Evolutionary conservation across 2,888 invertebrate species (phyloP).

Genomic region (Anodontia alba): DNA sequence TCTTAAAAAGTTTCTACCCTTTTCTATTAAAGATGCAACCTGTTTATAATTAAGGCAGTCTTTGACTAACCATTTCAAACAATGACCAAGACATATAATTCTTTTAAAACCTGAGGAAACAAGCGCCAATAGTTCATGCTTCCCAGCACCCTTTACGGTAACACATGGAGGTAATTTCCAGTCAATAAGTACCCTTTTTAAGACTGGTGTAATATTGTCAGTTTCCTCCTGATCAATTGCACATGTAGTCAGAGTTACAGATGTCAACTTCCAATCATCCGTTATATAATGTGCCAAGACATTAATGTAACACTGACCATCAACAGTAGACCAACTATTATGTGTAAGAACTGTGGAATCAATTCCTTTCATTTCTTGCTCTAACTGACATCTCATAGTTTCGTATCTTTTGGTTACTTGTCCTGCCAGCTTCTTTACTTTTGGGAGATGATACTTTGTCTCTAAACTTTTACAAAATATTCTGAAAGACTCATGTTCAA

Average conservation of each 20-base stretch:
- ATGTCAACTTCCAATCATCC: conserved; percentile 39
- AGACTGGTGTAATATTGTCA: conserved; percentile 26
- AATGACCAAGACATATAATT: conserved; percentile 47
- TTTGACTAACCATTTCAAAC: conserved; percentile 36
- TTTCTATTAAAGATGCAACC: conserved; percentile 32
- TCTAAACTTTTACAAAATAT: conserved; percentile 51
- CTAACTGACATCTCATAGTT: conserved; percentile 31
- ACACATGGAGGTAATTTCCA: conserved; percentile 43
- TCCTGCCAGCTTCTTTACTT: conserved; percentile 52
- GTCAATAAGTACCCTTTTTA: conserved; percentile 39
- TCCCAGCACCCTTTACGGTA: conserved; percentile 27
- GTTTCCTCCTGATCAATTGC: background rate
- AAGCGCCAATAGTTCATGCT: conserved; percentile 22
- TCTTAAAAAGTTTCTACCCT: conserved; percentile 35
- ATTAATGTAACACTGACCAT: conserved; percentile 25
- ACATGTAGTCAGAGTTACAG: conserved; percentile 35
- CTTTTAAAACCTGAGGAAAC: conserved; percentile 41
- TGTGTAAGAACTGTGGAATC: conserved; percentile 43
- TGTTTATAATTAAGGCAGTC: conserved; percentile 33
- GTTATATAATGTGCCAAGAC: conserved; percentile 39
- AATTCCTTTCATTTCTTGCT: conserved; percentile 27
- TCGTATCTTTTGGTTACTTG: conserved; percentile 48
- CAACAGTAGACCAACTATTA: conserved; percentile 30
- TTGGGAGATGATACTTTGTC: conserved; percentile 58
- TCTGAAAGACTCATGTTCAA: conserved; percentile 57